Evolutionary conservation across 2,888 invertebrate species (phyloP), one percentile per base, ranked within the genome.

Genomic region (Tetragonula carbonaria): DNA sequence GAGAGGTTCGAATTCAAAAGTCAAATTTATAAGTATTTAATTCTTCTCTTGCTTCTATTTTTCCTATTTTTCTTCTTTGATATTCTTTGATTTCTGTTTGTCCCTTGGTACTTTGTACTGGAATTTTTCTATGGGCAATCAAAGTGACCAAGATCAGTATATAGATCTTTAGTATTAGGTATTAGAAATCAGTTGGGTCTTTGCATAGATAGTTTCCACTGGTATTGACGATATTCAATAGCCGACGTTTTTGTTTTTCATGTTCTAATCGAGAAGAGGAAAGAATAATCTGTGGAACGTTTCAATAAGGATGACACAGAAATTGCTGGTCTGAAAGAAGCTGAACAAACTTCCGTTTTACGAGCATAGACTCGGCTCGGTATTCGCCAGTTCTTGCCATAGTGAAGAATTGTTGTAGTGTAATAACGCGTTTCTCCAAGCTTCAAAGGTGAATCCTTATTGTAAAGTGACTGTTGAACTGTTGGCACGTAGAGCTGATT

Each of bases 1-100:
- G 18, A 57, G 77, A 83, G 82, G 82, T 82, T 73, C 83, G 83
- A 72, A 55, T 57, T 81, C n/a, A 59, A 14, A 59, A 28, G 16
- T 28, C n/a, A 23, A 23, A 5, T 23, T 33, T 16, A 45, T 45
- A 28, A 28, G 45, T n/a, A 57, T 57, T 13, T 57, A 57, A n/a
- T 59, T 59, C n/a, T n/a, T 5, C 14, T 57, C 57, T 50, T 51
- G 13, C 45, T 33, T n/a, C 3, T 8, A 33, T 45, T 21, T 13
- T 21, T 13, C 16, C 21, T 4, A 0, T n/a, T 5, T n/a, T 5
- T 59, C 57, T 18, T n/a, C 4, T 18, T 45, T n/a, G 11, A 23
- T 8, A 33, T 62, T 21, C 14, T 33, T 33, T 33, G 28, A 28
- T 28, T 28, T 28, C 8, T 23, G 0, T 28, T 33, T 53, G 6